Base-by-base conservation (phyloP, 2,888 invertebrate species). In the Junonia oenone region DNA sequence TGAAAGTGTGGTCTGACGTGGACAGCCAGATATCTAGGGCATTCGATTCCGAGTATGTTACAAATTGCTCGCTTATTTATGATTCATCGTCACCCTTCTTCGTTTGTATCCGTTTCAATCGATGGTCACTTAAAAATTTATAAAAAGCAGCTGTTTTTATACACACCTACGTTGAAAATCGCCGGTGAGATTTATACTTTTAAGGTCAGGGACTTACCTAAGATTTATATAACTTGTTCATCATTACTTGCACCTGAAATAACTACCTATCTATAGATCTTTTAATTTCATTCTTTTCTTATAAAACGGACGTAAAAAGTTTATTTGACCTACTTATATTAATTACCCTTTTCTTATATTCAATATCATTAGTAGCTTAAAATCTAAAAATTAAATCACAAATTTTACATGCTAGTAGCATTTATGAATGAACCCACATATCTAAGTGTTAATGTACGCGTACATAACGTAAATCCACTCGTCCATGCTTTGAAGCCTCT, bases 21-120 rank as follows among this genome's bases (percentile, higher is more conserved):
- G 40, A 47, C 31, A 3, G 35, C 27, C 4, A 43, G 27, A 6
- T 56, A 55, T 59, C 56, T 57, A 55, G 59, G 59, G 37, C 56
- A 45, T 11, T 45, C 53, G 51, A 49, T 51, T 58, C 50, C 45
- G 40, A 46, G n/a, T 47, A 48, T 37, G 22, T 48, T 45, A 47
- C 47, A 15, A 51, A 51, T 15, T 45, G 27, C 33, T 31, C 9
- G 15, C 45, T 38, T 33, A 51, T 53, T 45, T 56, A 56, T 56
- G 56, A 56, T 27, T 53, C 45, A 45, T 14, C 51, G 2, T 22
- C 19, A 45, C 35, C 14, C 31, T 22, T 33, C 11, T 38, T 37
- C 31, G 31, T 46, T 13, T 40, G 17, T 15, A 14, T 33, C 17
- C 29, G 37, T 29, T 45, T 14, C 43, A 13, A 43, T 43, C 43